Evolutionary conservation across 2,888 invertebrate genomes (phyloP), one percentile per base, ranked within the genome.

Genomic region (Papilio demoleus): DNA sequence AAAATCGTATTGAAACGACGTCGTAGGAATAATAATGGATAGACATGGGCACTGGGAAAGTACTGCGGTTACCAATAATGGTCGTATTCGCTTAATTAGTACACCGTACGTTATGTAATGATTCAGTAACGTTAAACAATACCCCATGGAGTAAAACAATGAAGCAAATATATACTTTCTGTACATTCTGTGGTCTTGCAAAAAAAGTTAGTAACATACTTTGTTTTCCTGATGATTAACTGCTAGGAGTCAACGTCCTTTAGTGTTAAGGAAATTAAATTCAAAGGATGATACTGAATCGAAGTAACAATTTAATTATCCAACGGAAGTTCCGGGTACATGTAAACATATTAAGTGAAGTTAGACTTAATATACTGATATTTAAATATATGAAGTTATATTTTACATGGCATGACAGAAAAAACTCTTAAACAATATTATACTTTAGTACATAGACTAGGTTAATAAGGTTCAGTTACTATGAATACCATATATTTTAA

Each of bases 1-100:
- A 92, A 92, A 92, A 88, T 86, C 89, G 90, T 88, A 89, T 88
- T 82, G 88, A 85, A 86, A 86, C 75, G 80, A 92, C 92, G 89
- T 79, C 81, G 80, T 77, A 84, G 75, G 92, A 91, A 92, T 92
- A 92, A 88, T 85, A 92, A 91, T 85, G 83, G 75, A 79, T 84
- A 76, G 83, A 80, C 82, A 83, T 71, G 83, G 81, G 77, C 80
- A 81, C 83, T 86, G 83, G 79, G 90, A 90, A 91, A 90, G 90
- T 86, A 83, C 76, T 72, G 71, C 70, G 72, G 76, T 67, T 34
- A 63, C 67, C 62, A 68, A 40, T 70, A 66, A 66, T 68, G 62
- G 65, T 70, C 45, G 65, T 68, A 70, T 70, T 65, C 65, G 58
- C 56, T 70, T 62, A 70, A 70, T 70, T 70, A 70, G 65, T 56